Evolutionary conservation across 2,797 vertebrate genomes (phyloP), one percentile per base, ranked within the genome.

Genomic region (Sebastes ruberrimus): DNA sequence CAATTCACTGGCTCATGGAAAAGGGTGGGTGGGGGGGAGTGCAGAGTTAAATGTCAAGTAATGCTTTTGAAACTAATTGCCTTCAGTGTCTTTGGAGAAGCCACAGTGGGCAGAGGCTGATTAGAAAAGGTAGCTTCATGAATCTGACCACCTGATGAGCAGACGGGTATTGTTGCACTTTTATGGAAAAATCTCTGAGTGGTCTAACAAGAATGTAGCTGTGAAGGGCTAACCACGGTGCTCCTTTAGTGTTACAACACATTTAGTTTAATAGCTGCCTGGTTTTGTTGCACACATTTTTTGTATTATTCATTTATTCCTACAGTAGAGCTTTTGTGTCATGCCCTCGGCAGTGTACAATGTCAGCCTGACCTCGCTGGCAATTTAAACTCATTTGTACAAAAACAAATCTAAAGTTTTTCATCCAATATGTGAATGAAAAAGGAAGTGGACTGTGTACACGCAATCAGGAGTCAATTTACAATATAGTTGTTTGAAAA

Each of bases 11-110:
- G 89, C 87, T 94, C 82, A 83, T 76, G 82, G 88, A 93, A 71
- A 92, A 63, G 73, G 83, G 73, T 73, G 78, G 28, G 5, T n/a
- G 5, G 5, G 9, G 16, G 14, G 72, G 81, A 80, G 82, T 52
- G 79, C 62, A 84, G 74, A 93, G 92, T 88, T 93, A 94, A 95
- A 96, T 95, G 94, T 95, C 94, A 95, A 95, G 92, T 93, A 92
- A 94, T 86, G 91, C 84, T 91, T 95, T 95, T 95, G 88, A 92
- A 91, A 93, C 91, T 92, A 94, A 95, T 95, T 94, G 92, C 93
- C 89, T 87, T 87, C 87, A 78, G 76, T 91, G 89, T 93, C 87
- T 93, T 91, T 94, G 75, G 82, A 90, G 86, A 86, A 90, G 85
- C 30, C 75, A 78, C 65, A 85, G 77, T 85, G 82, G 69, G 64